Evolutionary conservation across 2,888 invertebrate species (phyloP).

Genomic region (Nectonema munidae): DNA sequence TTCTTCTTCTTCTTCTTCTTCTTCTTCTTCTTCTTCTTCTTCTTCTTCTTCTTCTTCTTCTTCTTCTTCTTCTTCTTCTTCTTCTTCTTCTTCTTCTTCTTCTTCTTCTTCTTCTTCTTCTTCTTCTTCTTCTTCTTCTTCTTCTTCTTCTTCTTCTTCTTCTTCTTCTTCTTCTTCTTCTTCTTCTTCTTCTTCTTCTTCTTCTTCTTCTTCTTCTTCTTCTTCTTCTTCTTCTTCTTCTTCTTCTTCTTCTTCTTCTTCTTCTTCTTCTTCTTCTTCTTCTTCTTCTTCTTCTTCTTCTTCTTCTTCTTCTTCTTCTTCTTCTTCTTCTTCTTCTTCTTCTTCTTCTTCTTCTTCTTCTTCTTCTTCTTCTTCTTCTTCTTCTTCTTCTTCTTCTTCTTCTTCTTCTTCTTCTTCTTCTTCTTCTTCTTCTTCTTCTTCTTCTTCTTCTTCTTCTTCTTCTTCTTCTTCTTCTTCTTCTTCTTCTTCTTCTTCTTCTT

Average conservation of each 20-base stretch:
- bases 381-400: slow-evolving; percentile 11
- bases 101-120: slow-evolving; percentile 12
- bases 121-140: slow-evolving; percentile 11
- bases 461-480: slow-evolving; percentile 11
- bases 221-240: slow-evolving; percentile 13
- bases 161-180: slow-evolving; percentile 11
- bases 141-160: slow-evolving; percentile 12
- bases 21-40: slow-evolving; percentile 11
- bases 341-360: slow-evolving; percentile 12
- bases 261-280: slow-evolving; percentile 12
- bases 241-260: slow-evolving; percentile 10
- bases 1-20: slow-evolving; percentile 11
- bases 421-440: slow-evolving; percentile 11
- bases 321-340: slow-evolving; percentile 10
- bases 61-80: slow-evolving; percentile 12
- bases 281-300: slow-evolving; percentile 11
- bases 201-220: slow-evolving; percentile 10
- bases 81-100: slow-evolving; percentile 11
- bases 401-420: slow-evolving; percentile 12
- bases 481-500: slow-evolving; percentile 12
- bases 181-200: slow-evolving; percentile 13
- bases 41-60: slow-evolving; percentile 11
- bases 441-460: slow-evolving; percentile 11
- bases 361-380: slow-evolving; percentile 12
- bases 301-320: slow-evolving; percentile 13